Evolutionary conservation across 2,797 vertebrate genomes (phyloP), one percentile per base, ranked within the genome.

Genomic region (Cynodonichthys magdalenae): DNA sequence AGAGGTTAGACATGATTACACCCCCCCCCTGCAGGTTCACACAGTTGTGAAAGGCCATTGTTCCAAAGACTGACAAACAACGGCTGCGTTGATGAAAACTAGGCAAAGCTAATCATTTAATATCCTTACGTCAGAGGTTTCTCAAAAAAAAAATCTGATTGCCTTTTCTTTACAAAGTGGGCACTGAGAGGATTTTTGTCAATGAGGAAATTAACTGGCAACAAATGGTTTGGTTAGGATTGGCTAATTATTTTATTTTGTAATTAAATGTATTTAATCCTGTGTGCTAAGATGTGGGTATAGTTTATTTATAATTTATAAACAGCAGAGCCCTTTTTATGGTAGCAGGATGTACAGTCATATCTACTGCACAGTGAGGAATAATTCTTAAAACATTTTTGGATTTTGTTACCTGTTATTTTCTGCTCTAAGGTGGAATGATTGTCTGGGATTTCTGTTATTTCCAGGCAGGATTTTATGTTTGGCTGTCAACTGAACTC

Each of bases 21-120:
- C 67, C 59, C 54, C 58, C 51, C 6, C 1, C 58, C 28, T 74
- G 46, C 69, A 39, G 57, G 55, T 31, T 31, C 9, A 9, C 4
- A 9, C 61, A 28, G 44, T 46, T 77, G 57, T 87, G 54, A 88
- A 81, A 57, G 64, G 62, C 72, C 74, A 91, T 92, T 91, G 86
- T 91, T 89, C 63, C 65, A 66, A 51, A 77, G 24, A 24, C 24
- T n/a, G 24, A 86, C 86, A 89, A 90, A 90, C 87, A 87, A 87
- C 87, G 84, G 66, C 73, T 54, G 77, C 24, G 82, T 87, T 92
- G 71, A 87, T 24, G 87, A 68, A 81, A 91, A 84, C 79, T 88
- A 84, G 74, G 86, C 90, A 77, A 88, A 87, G 83, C 85, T 93
- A 92, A 92, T 92, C 90, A 90, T 89, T 89, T 92, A 93, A 92